Evolutionary conservation across 1,140 invertebrate genomes (phyloP).

Genomic region (Choristoneura fumiferana): DNA sequence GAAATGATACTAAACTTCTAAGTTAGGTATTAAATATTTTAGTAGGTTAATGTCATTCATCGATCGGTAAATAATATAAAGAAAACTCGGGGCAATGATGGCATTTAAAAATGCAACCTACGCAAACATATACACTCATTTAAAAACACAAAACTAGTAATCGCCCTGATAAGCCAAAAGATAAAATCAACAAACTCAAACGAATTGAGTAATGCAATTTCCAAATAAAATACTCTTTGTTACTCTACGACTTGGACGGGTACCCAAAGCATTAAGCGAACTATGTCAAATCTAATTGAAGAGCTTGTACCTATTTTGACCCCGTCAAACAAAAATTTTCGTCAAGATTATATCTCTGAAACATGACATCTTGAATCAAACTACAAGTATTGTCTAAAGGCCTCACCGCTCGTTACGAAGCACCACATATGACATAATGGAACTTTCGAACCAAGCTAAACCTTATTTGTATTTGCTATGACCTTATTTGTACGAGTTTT

Average conservation of each 20-base stretch:
- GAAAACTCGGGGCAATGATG: too few species aligned
- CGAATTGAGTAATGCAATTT: constrained; percentile 22
- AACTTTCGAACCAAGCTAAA: constrained; percentile 19
- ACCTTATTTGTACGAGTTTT: constrained; percentile 24
- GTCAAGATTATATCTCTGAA: constrained; percentile 66
- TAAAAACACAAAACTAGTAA: too few species aligned
- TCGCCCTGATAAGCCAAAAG: not conserved
- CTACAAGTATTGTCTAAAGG: constrained; percentile 67
- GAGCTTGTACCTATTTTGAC: constrained; percentile 61
- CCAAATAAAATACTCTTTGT: constrained; percentile 37
- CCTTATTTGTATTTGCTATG: too few species aligned
- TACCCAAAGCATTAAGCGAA: constrained; percentile 31
- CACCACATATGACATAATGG: constrained; percentile 29
- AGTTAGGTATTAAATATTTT: too few species aligned
- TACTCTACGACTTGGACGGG: too few species aligned
- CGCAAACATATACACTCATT: too few species aligned
- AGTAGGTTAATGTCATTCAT: too few species aligned
- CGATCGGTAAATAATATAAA: too few species aligned
- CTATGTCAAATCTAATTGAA: constrained; percentile 69
- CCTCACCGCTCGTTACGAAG: constrained; percentile 38
- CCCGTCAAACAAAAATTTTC: constrained; percentile 67
- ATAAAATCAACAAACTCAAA: constrained; percentile 2
- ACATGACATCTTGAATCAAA: constrained; percentile 73
- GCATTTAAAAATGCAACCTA: too few species aligned
- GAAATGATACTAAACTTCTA: too few species aligned